Evolutionary conservation across 2,888 invertebrate genomes (phyloP).

Genomic region (Poecilus cupreus): DNA sequence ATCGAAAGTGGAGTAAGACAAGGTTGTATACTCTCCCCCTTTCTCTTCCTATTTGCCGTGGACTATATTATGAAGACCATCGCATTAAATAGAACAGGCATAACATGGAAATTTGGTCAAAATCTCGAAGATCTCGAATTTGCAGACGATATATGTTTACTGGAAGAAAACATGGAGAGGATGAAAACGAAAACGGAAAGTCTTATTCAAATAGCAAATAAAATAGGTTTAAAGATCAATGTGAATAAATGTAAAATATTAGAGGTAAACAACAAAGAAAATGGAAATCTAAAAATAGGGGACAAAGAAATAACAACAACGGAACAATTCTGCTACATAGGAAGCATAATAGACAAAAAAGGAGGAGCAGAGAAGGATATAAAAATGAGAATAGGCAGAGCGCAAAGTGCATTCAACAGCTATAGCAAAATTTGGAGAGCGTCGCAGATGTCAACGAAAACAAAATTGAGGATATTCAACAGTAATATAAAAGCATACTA

Average conservation of each 20-base stretch:
- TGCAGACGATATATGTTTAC: background rate
- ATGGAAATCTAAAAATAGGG: too few relatives aligned
- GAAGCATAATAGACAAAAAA: too few relatives aligned
- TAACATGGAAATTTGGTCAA: background rate
- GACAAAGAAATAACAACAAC: background rate
- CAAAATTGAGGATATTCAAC: too few relatives aligned
- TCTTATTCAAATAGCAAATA: background rate
- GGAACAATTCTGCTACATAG: too few relatives aligned
- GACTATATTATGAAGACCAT: background rate
- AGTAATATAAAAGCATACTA: too few relatives aligned
- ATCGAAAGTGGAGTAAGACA: slow-evolving; percentile 6
- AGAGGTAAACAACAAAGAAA: too few relatives aligned
- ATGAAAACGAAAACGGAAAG: background rate
- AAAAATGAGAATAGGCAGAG: too few relatives aligned
- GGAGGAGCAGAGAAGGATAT: too few relatives aligned
- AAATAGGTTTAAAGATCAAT: slow-evolving; percentile 1
- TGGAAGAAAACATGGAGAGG: background rate
- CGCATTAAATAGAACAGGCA: background rate
- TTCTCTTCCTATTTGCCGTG: background rate
- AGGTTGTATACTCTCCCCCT: background rate
- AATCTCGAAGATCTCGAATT: background rate
- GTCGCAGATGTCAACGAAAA: too few relatives aligned
- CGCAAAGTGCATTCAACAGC: too few relatives aligned
- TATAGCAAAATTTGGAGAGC: too few relatives aligned
- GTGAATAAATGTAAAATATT: too few relatives aligned